Evolutionary conservation across 2,797 vertebrate genomes (phyloP).

Genomic region (Zenarchopterus dispar): DNA sequence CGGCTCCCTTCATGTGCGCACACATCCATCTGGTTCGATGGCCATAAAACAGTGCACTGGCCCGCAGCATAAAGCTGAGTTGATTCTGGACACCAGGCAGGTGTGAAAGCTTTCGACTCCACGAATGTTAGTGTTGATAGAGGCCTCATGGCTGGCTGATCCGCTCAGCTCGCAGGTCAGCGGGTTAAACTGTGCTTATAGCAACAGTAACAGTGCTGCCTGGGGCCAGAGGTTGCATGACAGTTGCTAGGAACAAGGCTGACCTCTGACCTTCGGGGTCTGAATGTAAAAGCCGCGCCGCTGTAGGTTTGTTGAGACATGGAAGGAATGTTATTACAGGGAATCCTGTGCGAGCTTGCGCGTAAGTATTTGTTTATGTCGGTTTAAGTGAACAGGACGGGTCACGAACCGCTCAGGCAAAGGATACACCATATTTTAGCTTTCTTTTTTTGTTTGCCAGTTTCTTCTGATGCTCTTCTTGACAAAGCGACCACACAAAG

Average conservation of each 20-base stretch:
- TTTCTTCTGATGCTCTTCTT: too few relatives aligned
- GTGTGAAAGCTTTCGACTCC: slow-evolving; percentile 18
- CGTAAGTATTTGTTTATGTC: not conserved
- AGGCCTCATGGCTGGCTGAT: slow-evolving; percentile 11
- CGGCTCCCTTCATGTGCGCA: too few relatives aligned
- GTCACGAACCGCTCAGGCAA: too few relatives aligned
- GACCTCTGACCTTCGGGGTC: slow-evolving; percentile 44
- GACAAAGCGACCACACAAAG: not conserved
- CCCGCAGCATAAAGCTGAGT: not conserved
- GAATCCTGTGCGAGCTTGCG: not conserved
- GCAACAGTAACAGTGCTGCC: slow-evolving; percentile 23
- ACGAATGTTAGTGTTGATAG: slow-evolving; percentile 8
- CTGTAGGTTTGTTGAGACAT: slow-evolving; percentile 10
- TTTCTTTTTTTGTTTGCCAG: too few relatives aligned
- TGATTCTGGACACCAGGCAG: slow-evolving; percentile 10
- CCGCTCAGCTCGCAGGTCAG: not conserved
- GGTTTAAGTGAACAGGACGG: not conserved
- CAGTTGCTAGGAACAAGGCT: slow-evolving; percentile 34
- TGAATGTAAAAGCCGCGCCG: slow-evolving; percentile 24
- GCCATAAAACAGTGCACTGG: too few relatives aligned
- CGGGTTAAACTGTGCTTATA: slow-evolving; percentile 33
- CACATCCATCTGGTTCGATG: too few relatives aligned
- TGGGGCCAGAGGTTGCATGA: slow-evolving; percentile 28
- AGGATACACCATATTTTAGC: too few relatives aligned
- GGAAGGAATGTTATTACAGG: slow-evolving; percentile 36